Base-by-base conservation (phyloP, 2,888 invertebrate species). In the Xestia xanthographa region DNA sequence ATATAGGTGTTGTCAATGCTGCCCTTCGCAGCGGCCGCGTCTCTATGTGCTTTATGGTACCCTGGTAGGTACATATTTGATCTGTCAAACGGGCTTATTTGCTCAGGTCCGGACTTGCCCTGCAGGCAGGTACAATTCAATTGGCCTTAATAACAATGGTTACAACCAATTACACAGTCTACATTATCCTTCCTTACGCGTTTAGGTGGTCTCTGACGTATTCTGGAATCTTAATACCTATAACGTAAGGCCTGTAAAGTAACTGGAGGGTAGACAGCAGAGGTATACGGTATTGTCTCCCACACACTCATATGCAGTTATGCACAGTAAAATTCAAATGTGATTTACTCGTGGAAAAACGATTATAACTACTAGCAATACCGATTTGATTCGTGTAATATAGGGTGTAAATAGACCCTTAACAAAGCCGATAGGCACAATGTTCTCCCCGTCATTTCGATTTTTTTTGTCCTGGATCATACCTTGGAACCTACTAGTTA, bases 21-120 rank as follows among this genome's bases (percentile, higher is more conserved):
- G 1, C 22, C 60, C 5, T 34, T 34, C 11, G 60, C 34, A 5
- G 22, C 22, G 11, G 60, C 5, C 11, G 5, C 5, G 12, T 62
- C 34, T 0, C 56, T 56, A 56, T 14, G 1, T 62, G 38, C 41
- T 63, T 14, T 63, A 12, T 41, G 38, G 29, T 53, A n/a, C 5
- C 45, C 45, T 45, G 45, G 45, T 41, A 48, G n/a, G 43, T 50
- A 78, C 29, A 65, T 78, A 65, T 77, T 71, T 77, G 71, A 48
- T 56, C 22, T 56, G 63, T 56, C 79, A 77, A 48, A 71, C 41
- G 41, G 48, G 22, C 48, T 71, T 65, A 63, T 79, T 77, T 78
- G 41, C 22, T 41, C 29, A 63, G 63, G 56, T 45, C 63, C 56
- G 22, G n/a, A 12, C 34, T 43, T 34, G 20, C 48, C 20, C 45